Percentiles rank a stretch among this genome's conserved stretches.
phyloP scores from a whole-genome alignment of 2,797 vertebrate genomes.

The Microtus obscurus region DNA sequence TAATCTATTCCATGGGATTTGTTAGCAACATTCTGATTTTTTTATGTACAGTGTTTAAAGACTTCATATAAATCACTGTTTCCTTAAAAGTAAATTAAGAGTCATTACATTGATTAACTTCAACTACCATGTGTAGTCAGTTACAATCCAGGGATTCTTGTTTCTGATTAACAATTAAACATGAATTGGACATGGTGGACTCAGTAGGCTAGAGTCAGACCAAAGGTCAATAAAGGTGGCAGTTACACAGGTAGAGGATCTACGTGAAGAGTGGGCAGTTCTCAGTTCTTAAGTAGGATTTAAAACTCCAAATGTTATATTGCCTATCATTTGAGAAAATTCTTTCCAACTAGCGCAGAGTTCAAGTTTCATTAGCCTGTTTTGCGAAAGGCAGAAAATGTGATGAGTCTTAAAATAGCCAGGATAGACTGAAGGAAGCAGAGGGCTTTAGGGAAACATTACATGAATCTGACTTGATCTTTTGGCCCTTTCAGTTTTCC shows the following conservation, averaged over 20 bases:
- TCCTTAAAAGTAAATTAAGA: neutral
- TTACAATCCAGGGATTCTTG: neutral
- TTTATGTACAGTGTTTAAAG: neutral
- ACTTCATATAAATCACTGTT: neutral
- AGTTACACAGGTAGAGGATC: neutral
- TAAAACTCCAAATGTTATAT: neutral
- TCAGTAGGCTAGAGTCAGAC: neutral
- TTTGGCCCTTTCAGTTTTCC: neutral
- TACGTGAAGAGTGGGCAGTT: neutral
- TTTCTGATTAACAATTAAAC: neutral
- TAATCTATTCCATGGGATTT: neutral
- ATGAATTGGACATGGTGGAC: neutral
- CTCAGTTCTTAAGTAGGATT: neutral
- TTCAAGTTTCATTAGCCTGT: neutral
- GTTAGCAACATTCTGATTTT: neutral
- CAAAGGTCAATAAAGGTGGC: neutral
- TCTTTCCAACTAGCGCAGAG: neutral
- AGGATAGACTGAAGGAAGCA: neutral
- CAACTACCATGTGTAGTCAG: neutral
- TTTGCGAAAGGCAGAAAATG: neutral
- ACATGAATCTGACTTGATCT: neutral
- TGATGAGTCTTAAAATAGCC: neutral
- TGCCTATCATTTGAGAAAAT: neutral
- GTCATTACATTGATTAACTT: neutral
- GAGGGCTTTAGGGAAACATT: neutral